phyloP scores from a whole-genome alignment of 2,888 invertebrate genomes.

The Alcis repandata region DNA sequence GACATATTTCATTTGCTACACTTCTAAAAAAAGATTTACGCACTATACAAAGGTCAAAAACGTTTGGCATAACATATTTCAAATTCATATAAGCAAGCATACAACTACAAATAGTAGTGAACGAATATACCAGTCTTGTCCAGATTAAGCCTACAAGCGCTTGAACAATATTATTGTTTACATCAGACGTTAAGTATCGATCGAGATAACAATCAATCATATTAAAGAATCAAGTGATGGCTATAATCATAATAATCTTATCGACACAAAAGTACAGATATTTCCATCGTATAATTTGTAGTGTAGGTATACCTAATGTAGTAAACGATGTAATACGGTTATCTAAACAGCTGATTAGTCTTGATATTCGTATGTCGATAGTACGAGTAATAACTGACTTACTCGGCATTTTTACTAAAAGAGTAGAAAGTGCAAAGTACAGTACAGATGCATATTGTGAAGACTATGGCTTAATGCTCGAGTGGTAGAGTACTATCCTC shows the following conservation, averaged over 20 bases:
- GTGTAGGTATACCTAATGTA: conserved; percentile 4
- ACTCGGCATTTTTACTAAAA: conserved; percentile 6
- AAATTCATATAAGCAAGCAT: too few relatives aligned
- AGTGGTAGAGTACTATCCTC: not conserved
- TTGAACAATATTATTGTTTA: conserved; percentile 6
- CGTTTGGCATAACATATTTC: too few relatives aligned
- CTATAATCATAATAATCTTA: conserved; percentile 42
- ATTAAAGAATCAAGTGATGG: conserved; percentile 47
- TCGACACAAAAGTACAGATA: conserved; percentile 30
- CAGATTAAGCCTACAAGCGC: not conserved
- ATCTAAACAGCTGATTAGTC: conserved; percentile 13
- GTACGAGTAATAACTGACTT: conserved; percentile 2
- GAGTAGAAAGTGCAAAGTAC: not conserved
- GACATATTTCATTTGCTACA: not conserved
- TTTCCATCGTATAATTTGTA: conserved; percentile 18
- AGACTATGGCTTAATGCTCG: not conserved
- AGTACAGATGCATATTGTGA: not conserved
- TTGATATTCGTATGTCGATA: conserved; percentile 6
- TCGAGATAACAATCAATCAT: conserved; percentile 43
- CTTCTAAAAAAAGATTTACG: not conserved
- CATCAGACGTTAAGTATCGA: conserved; percentile 19
- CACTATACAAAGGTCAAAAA: too few relatives aligned
- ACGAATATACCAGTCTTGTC: not conserved
- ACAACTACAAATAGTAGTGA: too few relatives aligned
- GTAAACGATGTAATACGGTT: conserved; percentile 7